Evolutionary conservation across 53 echinoderm and acorn worm species (phyloP).

Genomic region (Stichopus horrens): DNA sequence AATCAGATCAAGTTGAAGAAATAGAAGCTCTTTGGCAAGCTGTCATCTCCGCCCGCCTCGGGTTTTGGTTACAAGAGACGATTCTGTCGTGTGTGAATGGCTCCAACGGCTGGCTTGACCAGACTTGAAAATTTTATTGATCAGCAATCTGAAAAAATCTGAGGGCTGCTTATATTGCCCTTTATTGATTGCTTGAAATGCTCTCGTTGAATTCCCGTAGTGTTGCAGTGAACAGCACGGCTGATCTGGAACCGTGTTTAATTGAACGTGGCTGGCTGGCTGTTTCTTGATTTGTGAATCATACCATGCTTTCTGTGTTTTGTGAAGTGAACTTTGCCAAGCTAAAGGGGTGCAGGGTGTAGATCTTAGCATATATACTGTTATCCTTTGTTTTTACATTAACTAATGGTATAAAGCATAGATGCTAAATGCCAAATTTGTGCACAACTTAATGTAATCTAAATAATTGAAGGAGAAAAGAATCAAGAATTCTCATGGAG

Average conservation of each 20-base stretch:
- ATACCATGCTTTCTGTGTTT: no score
- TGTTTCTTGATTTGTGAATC: no score
- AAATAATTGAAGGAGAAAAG: no score
- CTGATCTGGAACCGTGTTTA: conserved; percentile 3
- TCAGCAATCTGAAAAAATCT: neutral
- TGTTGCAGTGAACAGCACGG: neutral
- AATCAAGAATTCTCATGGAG: no score
- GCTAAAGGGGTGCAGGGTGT: no score
- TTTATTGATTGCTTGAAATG: conserved; percentile 23
- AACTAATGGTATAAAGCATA: no score
- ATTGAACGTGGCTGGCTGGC: conserved; percentile 8
- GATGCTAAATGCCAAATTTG: no score
- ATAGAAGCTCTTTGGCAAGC: conserved; percentile 10
- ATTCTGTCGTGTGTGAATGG: conserved; percentile 20
- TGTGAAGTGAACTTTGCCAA: no score
- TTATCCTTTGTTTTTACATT: no score
- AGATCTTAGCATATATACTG: no score
- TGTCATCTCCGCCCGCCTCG: conserved; percentile 4
- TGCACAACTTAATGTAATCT: no score
- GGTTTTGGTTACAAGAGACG: conserved; percentile 1
- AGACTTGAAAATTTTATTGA: conserved; percentile 19
- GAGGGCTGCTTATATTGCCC: neutral
- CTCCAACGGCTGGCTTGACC: neutral
- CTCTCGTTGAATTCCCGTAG: conserved; percentile 20
- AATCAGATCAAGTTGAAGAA: conserved; percentile 34